Percentiles rank a stretch among this genome's conserved stretches.
phyloP scores from a whole-genome alignment of 1,140 invertebrate genomes.

The Anoplolepis gracilipes region DNA sequence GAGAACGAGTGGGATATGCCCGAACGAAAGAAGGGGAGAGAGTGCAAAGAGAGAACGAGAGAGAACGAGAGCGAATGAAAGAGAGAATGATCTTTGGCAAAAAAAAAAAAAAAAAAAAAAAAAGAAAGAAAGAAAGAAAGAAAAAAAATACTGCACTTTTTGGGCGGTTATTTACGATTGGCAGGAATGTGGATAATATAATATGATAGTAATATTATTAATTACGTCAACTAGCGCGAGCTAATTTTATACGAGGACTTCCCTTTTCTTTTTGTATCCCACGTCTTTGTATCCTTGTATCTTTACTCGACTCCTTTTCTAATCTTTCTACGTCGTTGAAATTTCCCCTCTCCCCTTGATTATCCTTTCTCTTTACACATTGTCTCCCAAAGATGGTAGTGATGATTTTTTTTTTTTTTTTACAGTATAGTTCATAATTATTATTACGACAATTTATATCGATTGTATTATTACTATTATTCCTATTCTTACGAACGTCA shows the following conservation, averaged over 20 bases:
- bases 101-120: conserved; percentile 44
- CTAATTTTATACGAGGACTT: conserved; percentile 73
- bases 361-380: conserved; percentile 66
- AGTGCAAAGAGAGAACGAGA: conserved; percentile 8
- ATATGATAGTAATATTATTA: conserved; percentile 68
- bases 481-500: conserved; percentile 69
- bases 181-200: conserved; percentile 65
- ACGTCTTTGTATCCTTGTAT: conserved; percentile 25
- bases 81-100: conserved; percentile 45
- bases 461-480: conserved; percentile 73
- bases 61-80: conserved; percentile 26
- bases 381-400: conserved; percentile 82
- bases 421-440: conserved; percentile 61
- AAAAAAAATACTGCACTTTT: conserved; percentile 52
- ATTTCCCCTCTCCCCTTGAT: neutral
- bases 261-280: conserved; percentile 20
- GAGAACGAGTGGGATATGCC: conserved; percentile 35
- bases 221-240: conserved; percentile 60
- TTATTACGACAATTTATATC: conserved; percentile 64
- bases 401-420: conserved; percentile 73
- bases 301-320: neutral
- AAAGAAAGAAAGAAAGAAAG: conserved; percentile 47
- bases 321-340: conserved; percentile 36
- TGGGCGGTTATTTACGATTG: conserved; percentile 63
- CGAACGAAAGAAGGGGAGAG: conserved; percentile 34